These are phyloP conservation scores for Drosophila parabipectinata DNA, from an alignment of 1,140 invertebrate species.

Conservation along the genomic window DNA sequence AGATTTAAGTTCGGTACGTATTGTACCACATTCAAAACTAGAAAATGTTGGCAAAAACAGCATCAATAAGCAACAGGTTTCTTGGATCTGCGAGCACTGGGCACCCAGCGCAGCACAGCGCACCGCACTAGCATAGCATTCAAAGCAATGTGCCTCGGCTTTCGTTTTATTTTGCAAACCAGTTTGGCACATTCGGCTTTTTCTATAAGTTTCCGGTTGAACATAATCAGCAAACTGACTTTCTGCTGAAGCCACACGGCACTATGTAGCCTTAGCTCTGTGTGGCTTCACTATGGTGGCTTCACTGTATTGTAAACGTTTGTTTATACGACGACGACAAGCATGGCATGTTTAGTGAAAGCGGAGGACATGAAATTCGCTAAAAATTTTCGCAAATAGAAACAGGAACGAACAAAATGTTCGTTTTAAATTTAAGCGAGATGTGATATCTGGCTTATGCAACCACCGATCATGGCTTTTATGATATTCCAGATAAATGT, in stretches of 20 bases:
- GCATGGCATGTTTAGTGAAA: constrained; percentile 39
- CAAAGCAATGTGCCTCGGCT: constrained; percentile 49
- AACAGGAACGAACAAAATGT: constrained; percentile 36
- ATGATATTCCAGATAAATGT: constrained; percentile 41
- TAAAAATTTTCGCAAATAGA: constrained; percentile 12
- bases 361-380: constrained; percentile 27
- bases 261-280: background rate
- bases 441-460: constrained; percentile 37
- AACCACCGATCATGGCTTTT: constrained; percentile 28
- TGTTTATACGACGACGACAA: constrained; percentile 26
- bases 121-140: constrained; percentile 12
- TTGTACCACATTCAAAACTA: constrained; percentile 64
- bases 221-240: constrained; percentile 56
- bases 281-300: constrained; percentile 5
- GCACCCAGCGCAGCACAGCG: constrained; percentile 8
- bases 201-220: constrained; percentile 61
- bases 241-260: constrained; percentile 25
- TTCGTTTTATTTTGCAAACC: constrained; percentile 59
- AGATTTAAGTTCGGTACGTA: constrained; percentile 62
- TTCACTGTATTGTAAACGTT: constrained; percentile 24
- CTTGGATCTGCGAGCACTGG: constrained; percentile 47
- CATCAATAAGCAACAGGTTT: constrained; percentile 65
- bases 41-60: constrained; percentile 61
- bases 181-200: constrained; percentile 61
- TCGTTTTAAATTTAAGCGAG: constrained; percentile 21